These are phyloP conservation scores for Drosophila infuscata DNA, from an alignment of 2,888 invertebrate genomes.

Conservation along the genomic window DNA sequence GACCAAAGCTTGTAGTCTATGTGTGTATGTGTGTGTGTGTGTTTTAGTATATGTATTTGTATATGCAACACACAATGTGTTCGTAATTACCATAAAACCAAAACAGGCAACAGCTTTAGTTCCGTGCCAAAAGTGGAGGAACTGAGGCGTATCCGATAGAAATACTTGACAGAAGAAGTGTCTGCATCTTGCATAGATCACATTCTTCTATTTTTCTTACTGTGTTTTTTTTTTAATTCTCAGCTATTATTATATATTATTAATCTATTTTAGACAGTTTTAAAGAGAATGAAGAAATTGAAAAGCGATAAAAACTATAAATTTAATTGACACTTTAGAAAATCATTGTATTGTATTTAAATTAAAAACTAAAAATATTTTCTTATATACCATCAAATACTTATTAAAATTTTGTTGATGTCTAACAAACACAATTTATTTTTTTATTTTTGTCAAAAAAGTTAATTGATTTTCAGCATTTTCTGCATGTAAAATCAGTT, in stretches of 20 bases:
- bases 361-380: neutral
- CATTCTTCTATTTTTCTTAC: constrained; percentile 1
- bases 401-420: neutral
- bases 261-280: too few relatives aligned
- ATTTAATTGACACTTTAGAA: neutral
- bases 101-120: constrained; percentile 44
- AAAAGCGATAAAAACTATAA: neutral
- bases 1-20: constrained; percentile 34
- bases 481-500: neutral
- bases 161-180: constrained; percentile 12
- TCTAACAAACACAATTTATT: too few relatives aligned
- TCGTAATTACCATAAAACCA: constrained; percentile 53
- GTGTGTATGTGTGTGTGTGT: constrained; percentile 11
- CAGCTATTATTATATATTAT: neutral
- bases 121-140: constrained; percentile 58
- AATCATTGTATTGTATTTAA: neutral
- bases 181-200: constrained; percentile 17
- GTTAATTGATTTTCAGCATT: neutral
- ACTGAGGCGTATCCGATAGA: constrained; percentile 45
- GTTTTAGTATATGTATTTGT: constrained; percentile 2
- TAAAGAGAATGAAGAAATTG: too few relatives aligned
- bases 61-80: constrained; percentile 8
- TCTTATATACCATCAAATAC: neutral
- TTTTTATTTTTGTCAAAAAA: neutral
- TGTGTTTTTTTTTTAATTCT: neutral